Percentiles rank a stretch among this genome's conserved stretches.
Conservation (phyloP, 2,888 invertebrate genomes). For the Asteroscopus sphinx region DNA sequence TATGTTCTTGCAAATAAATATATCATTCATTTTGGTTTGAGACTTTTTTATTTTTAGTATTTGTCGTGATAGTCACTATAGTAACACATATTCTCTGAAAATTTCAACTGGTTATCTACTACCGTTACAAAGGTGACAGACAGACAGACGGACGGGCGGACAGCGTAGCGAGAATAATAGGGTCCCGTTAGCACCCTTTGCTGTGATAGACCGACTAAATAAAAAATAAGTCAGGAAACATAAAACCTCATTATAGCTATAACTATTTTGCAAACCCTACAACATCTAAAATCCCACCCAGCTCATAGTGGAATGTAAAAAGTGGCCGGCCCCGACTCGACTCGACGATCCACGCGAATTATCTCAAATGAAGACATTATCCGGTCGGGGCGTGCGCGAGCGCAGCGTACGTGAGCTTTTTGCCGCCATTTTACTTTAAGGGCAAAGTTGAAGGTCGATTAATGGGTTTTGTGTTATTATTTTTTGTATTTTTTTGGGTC, state of each 20-base stretch:
- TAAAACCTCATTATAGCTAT: not conserved
- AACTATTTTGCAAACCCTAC: slow-evolving; percentile 60
- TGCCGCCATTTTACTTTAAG: slow-evolving; percentile 66
- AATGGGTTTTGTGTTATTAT: slow-evolving; percentile 33
- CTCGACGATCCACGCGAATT: slow-evolving; percentile 74
- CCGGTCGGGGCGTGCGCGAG: slow-evolving; percentile 73
- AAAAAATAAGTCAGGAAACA: not conserved
- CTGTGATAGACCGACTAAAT: no score
- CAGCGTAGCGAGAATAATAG: no score
- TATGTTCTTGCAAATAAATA: no score
- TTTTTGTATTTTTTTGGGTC: slow-evolving; percentile 9
- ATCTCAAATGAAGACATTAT: slow-evolving; percentile 88
- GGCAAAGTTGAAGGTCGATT: slow-evolving; percentile 72
- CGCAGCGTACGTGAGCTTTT: slow-evolving; percentile 68
- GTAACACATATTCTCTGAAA: no score
- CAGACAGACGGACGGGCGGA: no score
- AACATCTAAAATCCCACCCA: slow-evolving; percentile 72
- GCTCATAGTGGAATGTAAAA: slow-evolving; percentile 76
- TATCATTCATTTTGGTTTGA: no score
- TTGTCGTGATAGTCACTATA: no score
- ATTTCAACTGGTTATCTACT: no score
- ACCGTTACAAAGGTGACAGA: no score
- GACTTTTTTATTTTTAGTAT: no score
- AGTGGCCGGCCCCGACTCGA: slow-evolving; percentile 60
- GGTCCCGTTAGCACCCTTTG: no score